Conservation (phyloP, 2,113 vertebrate genomes). For the Petaurus breviceps region DNA sequence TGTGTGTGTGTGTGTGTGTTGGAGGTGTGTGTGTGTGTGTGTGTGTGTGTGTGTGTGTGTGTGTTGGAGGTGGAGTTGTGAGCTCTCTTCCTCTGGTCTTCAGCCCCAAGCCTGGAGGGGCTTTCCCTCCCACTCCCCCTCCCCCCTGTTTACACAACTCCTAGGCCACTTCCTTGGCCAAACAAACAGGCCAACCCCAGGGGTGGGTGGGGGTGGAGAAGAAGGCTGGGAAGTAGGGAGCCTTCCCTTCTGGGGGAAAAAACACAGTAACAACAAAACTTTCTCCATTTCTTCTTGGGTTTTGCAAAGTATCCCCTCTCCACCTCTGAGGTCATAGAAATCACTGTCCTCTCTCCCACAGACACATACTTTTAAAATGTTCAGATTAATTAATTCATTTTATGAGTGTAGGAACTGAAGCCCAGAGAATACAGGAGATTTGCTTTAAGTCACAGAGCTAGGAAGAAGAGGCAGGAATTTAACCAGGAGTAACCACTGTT, state of each 20-base stretch:
- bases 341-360: background rate
- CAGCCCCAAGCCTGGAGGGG: background rate
- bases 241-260: background rate
- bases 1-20: background rate
- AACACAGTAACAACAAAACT: background rate
- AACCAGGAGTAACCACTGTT: background rate
- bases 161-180: background rate
- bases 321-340: background rate
- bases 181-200: background rate
- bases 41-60: background rate
- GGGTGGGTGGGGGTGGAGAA: background rate
- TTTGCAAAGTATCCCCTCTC: background rate
- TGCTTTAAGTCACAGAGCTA: background rate
- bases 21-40: background rate
- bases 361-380: background rate
- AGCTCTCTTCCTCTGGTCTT: background rate
- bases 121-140: background rate
- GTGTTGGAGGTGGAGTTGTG: background rate
- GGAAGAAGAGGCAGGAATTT: background rate
- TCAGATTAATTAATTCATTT: background rate
- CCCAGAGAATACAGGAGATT: background rate
- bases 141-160: background rate
- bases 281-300: background rate
- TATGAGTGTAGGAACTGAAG: background rate
- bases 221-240: background rate